Percentiles rank a stretch among this genome's conserved stretches.
Evolutionary conservation across 2,888 invertebrate species (phyloP).

Genomic region (Taphrorychus bicolor): DNA sequence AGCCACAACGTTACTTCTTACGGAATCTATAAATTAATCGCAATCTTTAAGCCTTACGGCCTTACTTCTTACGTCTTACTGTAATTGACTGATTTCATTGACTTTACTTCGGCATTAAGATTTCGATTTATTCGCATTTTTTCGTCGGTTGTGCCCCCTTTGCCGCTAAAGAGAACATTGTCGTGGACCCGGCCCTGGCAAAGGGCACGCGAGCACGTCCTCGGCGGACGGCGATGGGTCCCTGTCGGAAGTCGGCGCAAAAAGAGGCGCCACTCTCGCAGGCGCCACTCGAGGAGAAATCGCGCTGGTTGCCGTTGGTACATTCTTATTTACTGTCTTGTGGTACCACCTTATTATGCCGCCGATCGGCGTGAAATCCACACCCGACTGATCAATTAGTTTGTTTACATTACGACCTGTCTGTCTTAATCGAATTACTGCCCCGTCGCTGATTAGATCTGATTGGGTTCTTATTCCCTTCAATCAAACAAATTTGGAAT

Average conservation of each 20-base stretch:
- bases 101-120: too few relatives aligned
- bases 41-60: too few relatives aligned
- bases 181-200: too few relatives aligned
- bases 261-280: conserved; percentile 45
- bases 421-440: neutral
- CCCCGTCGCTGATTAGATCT: neutral
- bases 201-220: conserved; percentile 27
- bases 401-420: conserved; percentile 16
- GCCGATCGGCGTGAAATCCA: conserved; percentile 18
- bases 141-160: too few relatives aligned
- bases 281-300: conserved; percentile 43
- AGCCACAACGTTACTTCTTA: too few relatives aligned
- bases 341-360: conserved; percentile 19
- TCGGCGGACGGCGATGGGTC: conserved; percentile 3
- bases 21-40: too few relatives aligned
- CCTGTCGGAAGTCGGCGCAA: conserved; percentile 35
- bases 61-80: too few relatives aligned
- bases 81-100: too few relatives aligned
- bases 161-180: too few relatives aligned
- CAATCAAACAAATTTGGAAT: too few relatives aligned
- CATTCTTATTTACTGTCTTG: conserved; percentile 12
- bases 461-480: neutral
- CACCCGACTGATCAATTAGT: conserved; percentile 24
- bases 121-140: too few relatives aligned
- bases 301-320: conserved; percentile 17